phyloP scores from a whole-genome alignment of 2,797 vertebrate species.

The Ctenosaura bakeri region DNA sequence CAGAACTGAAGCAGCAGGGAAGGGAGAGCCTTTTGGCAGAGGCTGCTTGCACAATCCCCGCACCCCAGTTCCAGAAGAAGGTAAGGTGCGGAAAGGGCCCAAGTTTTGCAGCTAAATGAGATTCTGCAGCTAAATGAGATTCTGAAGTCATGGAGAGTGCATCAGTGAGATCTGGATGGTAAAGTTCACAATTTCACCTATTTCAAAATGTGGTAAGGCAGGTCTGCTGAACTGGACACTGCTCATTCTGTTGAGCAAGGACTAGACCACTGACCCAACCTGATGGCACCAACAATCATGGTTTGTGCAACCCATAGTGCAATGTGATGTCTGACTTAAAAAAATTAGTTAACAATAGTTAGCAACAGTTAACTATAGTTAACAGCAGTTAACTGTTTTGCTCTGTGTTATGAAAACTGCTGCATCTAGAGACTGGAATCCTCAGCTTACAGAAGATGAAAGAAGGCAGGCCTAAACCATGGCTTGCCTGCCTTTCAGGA shows the following conservation, averaged over 20 bases:
- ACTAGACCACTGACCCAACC: background rate
- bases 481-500: background rate
- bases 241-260: background rate
- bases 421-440: background rate
- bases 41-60: too few species aligned
- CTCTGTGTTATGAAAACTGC: background rate
- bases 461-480: background rate
- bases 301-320: background rate
- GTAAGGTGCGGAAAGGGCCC: too few species aligned
- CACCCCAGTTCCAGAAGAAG: too few species aligned
- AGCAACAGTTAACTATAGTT: background rate
- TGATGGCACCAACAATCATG: background rate
- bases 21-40: too few species aligned
- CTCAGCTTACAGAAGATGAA: background rate
- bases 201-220: background rate
- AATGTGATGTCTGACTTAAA: background rate
- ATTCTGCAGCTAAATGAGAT: background rate
- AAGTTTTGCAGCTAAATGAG: background rate
- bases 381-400: background rate
- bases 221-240: background rate
- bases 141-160: too few species aligned
- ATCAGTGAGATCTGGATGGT: background rate
- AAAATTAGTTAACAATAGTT: background rate
- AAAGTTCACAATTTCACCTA: background rate
- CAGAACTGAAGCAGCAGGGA: too few species aligned